phyloP scores from a whole-genome alignment of 2,797 vertebrate species.

The Denticeps clupeoides region DNA sequence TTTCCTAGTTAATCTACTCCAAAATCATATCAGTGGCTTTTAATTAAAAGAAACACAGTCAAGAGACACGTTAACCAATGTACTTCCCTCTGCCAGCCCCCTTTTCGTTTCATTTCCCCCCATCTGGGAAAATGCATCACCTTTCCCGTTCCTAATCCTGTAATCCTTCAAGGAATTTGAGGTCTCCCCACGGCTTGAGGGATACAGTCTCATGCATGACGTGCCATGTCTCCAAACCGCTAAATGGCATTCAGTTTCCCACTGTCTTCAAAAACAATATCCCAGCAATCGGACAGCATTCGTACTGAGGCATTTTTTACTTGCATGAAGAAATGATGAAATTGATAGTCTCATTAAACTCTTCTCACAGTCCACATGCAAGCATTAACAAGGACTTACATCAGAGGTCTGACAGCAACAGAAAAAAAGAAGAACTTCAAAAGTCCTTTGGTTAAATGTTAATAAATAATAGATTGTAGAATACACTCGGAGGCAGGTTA shows the following conservation, averaged over 20 bases:
- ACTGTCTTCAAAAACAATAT: slow-evolving; percentile 22
- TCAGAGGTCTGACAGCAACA: too few species aligned
- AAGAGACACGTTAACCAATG: slow-evolving; percentile 46
- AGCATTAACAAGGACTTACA: too few species aligned
- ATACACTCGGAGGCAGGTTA: too few species aligned
- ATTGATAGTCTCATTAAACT: too few species aligned
- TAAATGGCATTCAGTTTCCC: slow-evolving; percentile 34
- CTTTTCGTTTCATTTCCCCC: slow-evolving; percentile 43
- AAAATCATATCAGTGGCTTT: slow-evolving; percentile 76
- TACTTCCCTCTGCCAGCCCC: slow-evolving; percentile 48
- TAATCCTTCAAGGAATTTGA: slow-evolving; percentile 75
- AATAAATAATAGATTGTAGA: too few species aligned
- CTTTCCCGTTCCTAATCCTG: slow-evolving; percentile 72
- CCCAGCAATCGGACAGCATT: slow-evolving; percentile 26
- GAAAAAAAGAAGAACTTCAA: too few species aligned
- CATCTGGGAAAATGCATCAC: slow-evolving; percentile 75
- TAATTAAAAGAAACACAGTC: slow-evolving; percentile 67
- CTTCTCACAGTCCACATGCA: too few species aligned
- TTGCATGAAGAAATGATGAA: too few species aligned
- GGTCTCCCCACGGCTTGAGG: slow-evolving; percentile 56
- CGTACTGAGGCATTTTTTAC: too few species aligned
- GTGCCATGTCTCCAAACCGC: slow-evolving; percentile 41
- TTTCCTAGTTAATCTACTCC: slow-evolving; percentile 66
- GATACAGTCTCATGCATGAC: slow-evolving; percentile 42
- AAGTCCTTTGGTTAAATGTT: too few species aligned